These are phyloP conservation scores for Leptothorax acervorum DNA, from an alignment of 2,888 invertebrate species.

Conservation along the genomic window DNA sequence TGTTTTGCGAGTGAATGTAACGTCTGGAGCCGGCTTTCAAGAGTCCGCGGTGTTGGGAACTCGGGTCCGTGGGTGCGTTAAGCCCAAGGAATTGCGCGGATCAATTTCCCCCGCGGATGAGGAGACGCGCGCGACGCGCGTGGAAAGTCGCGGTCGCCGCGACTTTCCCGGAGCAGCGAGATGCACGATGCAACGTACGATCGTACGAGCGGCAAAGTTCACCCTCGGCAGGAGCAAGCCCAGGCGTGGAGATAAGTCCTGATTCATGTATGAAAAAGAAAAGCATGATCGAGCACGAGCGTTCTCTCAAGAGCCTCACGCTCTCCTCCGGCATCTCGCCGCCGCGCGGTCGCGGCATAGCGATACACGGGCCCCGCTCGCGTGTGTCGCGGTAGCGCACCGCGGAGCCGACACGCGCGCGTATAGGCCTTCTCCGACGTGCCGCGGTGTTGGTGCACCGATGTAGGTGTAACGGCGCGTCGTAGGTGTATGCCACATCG, in stretches of 20 bases:
- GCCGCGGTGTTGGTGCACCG: slow-evolving; percentile 59
- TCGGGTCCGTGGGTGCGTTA: no score
- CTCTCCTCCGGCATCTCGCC: not conserved
- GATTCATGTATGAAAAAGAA: slow-evolving; percentile 16
- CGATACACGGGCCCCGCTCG: slow-evolving; percentile 18
- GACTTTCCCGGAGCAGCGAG: slow-evolving; percentile 25
- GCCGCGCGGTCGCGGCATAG: not conserved
- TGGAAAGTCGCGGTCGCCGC: slow-evolving; percentile 31
- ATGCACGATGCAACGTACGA: not conserved
- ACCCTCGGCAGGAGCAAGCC: not conserved
- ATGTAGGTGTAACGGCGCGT: slow-evolving; percentile 61
- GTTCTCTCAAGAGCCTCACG: not conserved
- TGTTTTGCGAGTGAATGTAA: no score
- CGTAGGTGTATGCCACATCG: slow-evolving; percentile 69
- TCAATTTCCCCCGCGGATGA: no score
- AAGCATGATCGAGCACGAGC: not conserved
- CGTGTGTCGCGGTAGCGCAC: slow-evolving; percentile 38
- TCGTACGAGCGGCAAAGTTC: not conserved
- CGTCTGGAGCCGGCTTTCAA: no score
- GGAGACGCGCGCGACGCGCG: not conserved
- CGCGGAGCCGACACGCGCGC: not conserved
- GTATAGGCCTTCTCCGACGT: not conserved
- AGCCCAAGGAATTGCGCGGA: no score
- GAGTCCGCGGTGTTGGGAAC: no score
- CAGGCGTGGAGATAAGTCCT: slow-evolving; percentile 1